Base-by-base conservation (phyloP, 2,113 vertebrate species). In the Siniperca chuatsi region DNA sequence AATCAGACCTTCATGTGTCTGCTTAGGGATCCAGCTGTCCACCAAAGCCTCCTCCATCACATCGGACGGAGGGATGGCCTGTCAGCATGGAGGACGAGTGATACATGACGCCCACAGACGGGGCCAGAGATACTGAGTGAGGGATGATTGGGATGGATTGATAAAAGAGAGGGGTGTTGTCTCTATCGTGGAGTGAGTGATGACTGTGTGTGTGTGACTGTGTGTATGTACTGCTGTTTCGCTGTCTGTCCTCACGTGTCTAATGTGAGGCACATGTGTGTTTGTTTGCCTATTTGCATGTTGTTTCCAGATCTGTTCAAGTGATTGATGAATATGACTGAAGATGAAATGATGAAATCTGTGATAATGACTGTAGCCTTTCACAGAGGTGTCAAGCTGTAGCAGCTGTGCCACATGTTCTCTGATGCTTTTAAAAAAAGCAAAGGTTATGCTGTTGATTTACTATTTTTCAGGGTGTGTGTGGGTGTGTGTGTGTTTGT, bases 161-260 rank as follows among this genome's bases (percentile, higher is more conserved):
- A 94, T 93, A 92, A 95, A 93, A 90, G 84, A 93, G 88, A 87
- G 75, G 58, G 75, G 54, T 57, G 87, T 86, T 91, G 92, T 94
- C 88, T 91, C 75, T 66, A 87, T 92, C 23, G 25, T 44, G 62
- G 65, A 44, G 57, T 90, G 88, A 87, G 69, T 88, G 83, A 90
- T 91, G 89, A 83, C 55, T 70, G 2, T 78, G 58, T 67, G 75
- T 73, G 60, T 35, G 54, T 25, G 9, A 46, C 44, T 66, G 42
- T 76, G 58, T 23, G 72, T 25, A 29, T 75, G 68, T 69, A 20
- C 15, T 57, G 60, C 57, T 72, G 48, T 67, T 78, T 65, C 25
- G 4, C 48, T 60, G 29, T 35, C 4, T 37, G 35, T 37, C 35
- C 35, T 37, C 35, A 37, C 35, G 35, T 37, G 35, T 37, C 35